Conservation (phyloP, 2,888 invertebrate genomes). For the Liposcelis brunnea region DNA sequence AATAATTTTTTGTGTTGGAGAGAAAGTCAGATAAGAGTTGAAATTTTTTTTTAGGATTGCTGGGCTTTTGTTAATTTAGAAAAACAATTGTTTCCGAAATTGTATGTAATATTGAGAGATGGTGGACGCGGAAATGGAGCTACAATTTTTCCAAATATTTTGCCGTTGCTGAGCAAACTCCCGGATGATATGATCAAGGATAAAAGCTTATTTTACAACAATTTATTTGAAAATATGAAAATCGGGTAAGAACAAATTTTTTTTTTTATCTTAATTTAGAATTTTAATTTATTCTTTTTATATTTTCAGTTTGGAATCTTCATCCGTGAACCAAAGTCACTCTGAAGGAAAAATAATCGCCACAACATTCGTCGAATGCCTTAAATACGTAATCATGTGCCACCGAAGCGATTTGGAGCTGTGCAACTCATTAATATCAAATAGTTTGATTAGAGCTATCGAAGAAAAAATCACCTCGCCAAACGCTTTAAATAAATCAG, state of each 20-base stretch:
- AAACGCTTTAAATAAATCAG: slow-evolving; percentile 32
- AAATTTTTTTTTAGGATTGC: slow-evolving; percentile 41
- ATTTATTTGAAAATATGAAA: slow-evolving; percentile 51
- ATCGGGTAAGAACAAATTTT: slow-evolving; percentile 34
- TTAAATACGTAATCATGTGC: slow-evolving; percentile 41
- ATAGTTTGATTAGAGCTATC: slow-evolving; percentile 30
- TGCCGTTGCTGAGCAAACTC: slow-evolving; percentile 57
- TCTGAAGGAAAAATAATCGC: slow-evolving; percentile 51
- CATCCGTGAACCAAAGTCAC: slow-evolving; percentile 39
- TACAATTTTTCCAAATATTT: slow-evolving; percentile 50
- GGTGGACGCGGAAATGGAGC: slow-evolving; percentile 64
- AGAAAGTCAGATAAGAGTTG: not conserved
- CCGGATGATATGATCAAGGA: slow-evolving; percentile 32
- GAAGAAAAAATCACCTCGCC: slow-evolving; percentile 27
- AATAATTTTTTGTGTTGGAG: slow-evolving; percentile 5
- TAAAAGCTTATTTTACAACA: slow-evolving; percentile 37
- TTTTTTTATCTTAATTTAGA: slow-evolving; percentile 6
- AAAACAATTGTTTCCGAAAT: slow-evolving; percentile 52
- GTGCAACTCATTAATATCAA: slow-evolving; percentile 27
- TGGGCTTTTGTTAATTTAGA: slow-evolving; percentile 50
- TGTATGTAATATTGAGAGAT: slow-evolving; percentile 44
- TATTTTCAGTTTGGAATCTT: slow-evolving; percentile 38
- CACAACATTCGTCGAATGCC: slow-evolving; percentile 53
- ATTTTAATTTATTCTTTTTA: slow-evolving; percentile 12
- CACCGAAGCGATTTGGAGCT: slow-evolving; percentile 29